Evolutionary conservation across 2,888 invertebrate genomes (phyloP).

Genomic region (Caradrina clavipalpis): DNA sequence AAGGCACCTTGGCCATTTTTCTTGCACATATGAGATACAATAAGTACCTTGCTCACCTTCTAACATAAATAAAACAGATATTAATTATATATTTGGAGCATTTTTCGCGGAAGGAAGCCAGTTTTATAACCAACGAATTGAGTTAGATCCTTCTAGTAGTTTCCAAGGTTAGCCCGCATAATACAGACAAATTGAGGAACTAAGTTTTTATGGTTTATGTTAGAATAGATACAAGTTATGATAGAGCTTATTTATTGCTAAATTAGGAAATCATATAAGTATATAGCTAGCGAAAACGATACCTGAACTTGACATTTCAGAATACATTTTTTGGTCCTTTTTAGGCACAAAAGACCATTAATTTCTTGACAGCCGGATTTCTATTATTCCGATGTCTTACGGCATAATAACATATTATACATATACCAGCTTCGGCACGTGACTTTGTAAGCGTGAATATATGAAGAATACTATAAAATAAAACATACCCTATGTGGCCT

Average conservation of each 20-base stretch:
- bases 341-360: conserved; percentile 2
- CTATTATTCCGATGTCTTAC: conserved; percentile 2
- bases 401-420: conserved; percentile 42
- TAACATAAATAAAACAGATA: background rate
- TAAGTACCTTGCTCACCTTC: no score
- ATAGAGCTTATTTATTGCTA: conserved; percentile 15
- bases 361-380: conserved; percentile 10
- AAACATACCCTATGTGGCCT: no score
- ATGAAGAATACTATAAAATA: no score
- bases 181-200: conserved; percentile 27
- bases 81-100: background rate
- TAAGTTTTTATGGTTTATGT: conserved; percentile 1
- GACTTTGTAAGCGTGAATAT: no score
- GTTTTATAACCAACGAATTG: background rate
- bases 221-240: background rate
- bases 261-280: conserved; percentile 1
- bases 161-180: conserved; percentile 20
- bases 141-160: background rate
- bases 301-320: background rate
- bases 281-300: background rate
- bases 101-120: conserved; percentile 17
- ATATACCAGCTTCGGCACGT: background rate
- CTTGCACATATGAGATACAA: no score
- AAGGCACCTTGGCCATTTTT: no score
- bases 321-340: background rate